Evolutionary conservation across 2,113 vertebrate species (phyloP), one percentile per base, ranked within the genome.

Genomic region (Stegastes partitus): DNA sequence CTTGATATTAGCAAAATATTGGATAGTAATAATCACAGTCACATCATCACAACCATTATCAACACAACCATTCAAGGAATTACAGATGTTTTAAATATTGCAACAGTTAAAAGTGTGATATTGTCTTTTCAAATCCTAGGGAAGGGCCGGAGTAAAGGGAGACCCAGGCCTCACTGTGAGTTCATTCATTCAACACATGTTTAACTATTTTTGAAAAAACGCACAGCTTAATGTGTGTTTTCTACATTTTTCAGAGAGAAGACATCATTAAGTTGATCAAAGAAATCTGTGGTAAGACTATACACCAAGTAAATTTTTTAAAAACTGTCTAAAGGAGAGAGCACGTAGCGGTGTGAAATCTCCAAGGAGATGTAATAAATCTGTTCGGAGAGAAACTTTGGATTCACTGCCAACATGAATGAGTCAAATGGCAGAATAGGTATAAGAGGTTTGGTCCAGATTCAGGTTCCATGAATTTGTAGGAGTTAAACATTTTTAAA

Each of bases 211-310:
- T n/a, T n/a, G 4, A 56, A 71, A 59, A 31, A 5, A 50, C 1
- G 26, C 5, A 34, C 3, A 23, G 3, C 19, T 50, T 26, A 47
- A 72, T 53, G 1, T 16, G 0, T 26, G n/a, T 56, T 34, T 37
- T 26, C 11, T 9, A 34, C 70, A 19, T 74, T 64, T 91, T 93
- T 76, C 88, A 97, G 96, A 96, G 93, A 94, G 95, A 97, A 89
- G 96, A 97, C 85, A 92, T 98, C 39, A 95, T 97, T 85, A 97
- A 95, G 89, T 90, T 97, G 89, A 96, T 98, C 75, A 97, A 96
- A 91, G 96, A 97, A 91, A 97, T 97, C 77, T 97, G 96, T 81
- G 96, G 96, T 97, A 94, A 96, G 96, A 83, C 18, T n/a, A 25
- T 1, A 53, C 37, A 21, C 15, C 45, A 42, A 37, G 59, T 65